Percentiles rank a stretch among this genome's conserved stretches.
Evolutionary conservation across 1,140 invertebrate species (phyloP).

Genomic region (Alviniconcha marisindica): DNA sequence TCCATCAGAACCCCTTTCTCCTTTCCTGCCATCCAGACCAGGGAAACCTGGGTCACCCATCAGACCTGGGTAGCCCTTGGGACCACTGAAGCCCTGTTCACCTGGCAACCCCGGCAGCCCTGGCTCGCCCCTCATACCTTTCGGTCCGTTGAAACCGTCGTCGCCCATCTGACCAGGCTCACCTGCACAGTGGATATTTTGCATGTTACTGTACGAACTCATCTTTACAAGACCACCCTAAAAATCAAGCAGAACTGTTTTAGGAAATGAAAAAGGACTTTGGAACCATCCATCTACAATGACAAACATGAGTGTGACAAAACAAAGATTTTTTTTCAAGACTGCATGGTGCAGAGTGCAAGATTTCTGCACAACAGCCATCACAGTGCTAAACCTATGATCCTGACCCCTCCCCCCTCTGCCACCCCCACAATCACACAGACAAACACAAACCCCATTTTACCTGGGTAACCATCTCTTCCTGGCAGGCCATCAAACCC

Average conservation of each 20-base stretch:
- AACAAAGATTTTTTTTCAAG: too few species aligned
- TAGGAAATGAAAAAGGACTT: too few species aligned
- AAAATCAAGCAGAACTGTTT: too few species aligned
- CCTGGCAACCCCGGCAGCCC: slow-evolving; percentile 49
- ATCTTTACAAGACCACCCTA: too few species aligned
- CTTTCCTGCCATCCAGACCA: slow-evolving; percentile 30
- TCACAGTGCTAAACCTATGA: too few species aligned
- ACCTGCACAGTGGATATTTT: slow-evolving; percentile 16
- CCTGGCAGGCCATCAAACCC: slow-evolving; percentile 42
- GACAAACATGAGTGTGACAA: too few species aligned
- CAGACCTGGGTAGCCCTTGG: slow-evolving; percentile 31
- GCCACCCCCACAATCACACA: too few species aligned
- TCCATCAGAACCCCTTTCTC: slow-evolving; percentile 78
- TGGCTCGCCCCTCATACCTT: slow-evolving; percentile 36
- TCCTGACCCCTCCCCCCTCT: too few species aligned
- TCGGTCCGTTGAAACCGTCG: slow-evolving; percentile 31
- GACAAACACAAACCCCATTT: not conserved
- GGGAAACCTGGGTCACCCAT: slow-evolving; percentile 40
- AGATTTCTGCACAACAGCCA: too few species aligned
- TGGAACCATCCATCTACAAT: too few species aligned
- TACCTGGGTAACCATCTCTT: slow-evolving; percentile 38
- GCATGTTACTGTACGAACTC: too few species aligned
- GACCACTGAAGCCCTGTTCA: not conserved
- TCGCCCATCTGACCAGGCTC: slow-evolving; percentile 22
- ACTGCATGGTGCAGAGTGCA: not conserved